Percentiles rank a stretch among this genome's conserved stretches.
Evolutionary conservation across 37 sponge, comb jelly and placozoan genomes (phyloP).

Genomic region (Theonella swinhoei): DNA sequence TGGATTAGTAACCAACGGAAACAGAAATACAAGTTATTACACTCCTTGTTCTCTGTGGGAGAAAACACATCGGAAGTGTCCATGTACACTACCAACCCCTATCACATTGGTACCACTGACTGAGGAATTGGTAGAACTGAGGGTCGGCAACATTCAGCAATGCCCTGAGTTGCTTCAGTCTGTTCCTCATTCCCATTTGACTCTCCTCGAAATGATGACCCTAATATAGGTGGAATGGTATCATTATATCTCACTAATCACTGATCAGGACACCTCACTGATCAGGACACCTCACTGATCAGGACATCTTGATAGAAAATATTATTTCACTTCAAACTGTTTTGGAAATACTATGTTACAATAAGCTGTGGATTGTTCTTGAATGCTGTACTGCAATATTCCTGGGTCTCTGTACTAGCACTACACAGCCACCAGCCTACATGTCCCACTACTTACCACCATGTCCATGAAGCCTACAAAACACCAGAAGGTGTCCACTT

Average conservation of each 20-base stretch:
- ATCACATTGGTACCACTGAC: conserved; percentile 39
- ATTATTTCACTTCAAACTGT: not conserved
- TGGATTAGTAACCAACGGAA: conserved; percentile 94
- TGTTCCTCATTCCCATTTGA: conserved; percentile 68
- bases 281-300: too few species aligned
- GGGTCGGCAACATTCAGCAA: conserved; percentile 69
- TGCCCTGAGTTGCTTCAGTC: conserved; percentile 71
- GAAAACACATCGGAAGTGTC: not conserved
- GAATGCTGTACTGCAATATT: too few species aligned
- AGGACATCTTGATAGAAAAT: not conserved
- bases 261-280: too few species aligned
- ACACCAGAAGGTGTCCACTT: conserved; percentile 95
- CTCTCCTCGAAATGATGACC: conserved; percentile 79
- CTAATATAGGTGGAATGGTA: conserved; percentile 15
- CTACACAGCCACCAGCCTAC: too few species aligned
- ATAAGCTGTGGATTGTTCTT: too few species aligned
- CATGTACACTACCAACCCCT: not conserved
- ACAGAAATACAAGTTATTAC: conserved; percentile 85
- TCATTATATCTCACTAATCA: too few species aligned
- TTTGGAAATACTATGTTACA: not conserved
- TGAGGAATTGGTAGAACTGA: conserved; percentile 73
- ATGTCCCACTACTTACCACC: conserved; percentile 74
- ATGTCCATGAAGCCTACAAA: conserved; percentile 93
- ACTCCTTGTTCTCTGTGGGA: conserved; percentile 70
- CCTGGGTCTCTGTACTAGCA: too few species aligned